Evolutionary conservation across 1,140 invertebrate genomes (phyloP).

Genomic region (Lepidurus packardi): DNA sequence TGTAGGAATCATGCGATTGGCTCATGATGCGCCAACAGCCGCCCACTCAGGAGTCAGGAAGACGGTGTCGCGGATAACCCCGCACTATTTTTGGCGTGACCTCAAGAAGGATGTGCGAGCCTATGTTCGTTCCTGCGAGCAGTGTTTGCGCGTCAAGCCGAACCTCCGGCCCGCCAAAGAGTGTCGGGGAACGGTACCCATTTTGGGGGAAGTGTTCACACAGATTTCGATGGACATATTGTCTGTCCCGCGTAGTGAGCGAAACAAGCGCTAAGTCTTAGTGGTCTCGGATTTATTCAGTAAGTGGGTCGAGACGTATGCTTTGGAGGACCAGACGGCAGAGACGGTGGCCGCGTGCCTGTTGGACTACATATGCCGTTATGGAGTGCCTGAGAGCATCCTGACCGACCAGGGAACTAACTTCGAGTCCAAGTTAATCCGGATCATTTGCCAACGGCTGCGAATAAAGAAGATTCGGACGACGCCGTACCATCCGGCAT

Average conservation of each 20-base stretch:
- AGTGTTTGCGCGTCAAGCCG: not conserved
- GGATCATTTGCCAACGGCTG: slow-evolving; percentile 36
- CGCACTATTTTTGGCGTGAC: not conserved
- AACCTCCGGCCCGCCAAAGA: not conserved
- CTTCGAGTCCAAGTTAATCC: slow-evolving; percentile 32
- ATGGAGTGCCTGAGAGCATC: slow-evolving; percentile 38
- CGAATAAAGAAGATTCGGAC: slow-evolving; percentile 36
- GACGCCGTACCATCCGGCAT: slow-evolving; percentile 35
- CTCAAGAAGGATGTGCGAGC: not conserved
- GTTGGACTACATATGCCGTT: slow-evolving; percentile 22
- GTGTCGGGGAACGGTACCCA: not conserved
- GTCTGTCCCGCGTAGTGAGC: not conserved
- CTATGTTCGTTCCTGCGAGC: not conserved
- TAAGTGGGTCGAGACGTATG: not conserved
- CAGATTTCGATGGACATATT: not conserved
- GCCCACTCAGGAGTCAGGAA: not conserved
- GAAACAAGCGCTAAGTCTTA: not conserved
- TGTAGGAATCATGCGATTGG: not conserved
- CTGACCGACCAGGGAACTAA: slow-evolving; percentile 38
- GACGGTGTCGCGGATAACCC: not conserved
- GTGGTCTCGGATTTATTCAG: slow-evolving; percentile 21
- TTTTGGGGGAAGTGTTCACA: not conserved
- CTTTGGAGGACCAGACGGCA: slow-evolving; percentile 25
- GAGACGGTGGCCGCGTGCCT: slow-evolving; percentile 9
- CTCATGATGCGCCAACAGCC: not conserved